Evolutionary conservation across 2,888 invertebrate species (phyloP).

Genomic region (Gonocerus acuteangulatus): DNA sequence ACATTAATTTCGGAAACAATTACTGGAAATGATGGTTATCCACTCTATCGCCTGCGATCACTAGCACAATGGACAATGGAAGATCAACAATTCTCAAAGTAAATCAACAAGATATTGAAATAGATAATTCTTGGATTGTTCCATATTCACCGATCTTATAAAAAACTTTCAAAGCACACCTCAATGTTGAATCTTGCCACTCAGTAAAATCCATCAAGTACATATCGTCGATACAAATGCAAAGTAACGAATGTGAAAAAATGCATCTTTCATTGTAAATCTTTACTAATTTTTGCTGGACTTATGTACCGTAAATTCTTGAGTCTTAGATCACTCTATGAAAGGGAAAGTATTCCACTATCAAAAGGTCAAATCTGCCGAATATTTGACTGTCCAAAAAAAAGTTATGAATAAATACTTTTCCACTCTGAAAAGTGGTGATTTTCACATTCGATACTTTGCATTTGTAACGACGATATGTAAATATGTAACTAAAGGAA

Average conservation of each 20-base stretch:
- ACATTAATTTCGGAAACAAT: conserved; percentile 36
- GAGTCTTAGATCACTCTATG: no score
- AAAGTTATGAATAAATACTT: no score
- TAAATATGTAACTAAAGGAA: conserved; percentile 40
- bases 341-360: conserved; percentile 41
- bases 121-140: conserved; percentile 37
- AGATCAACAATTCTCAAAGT: conserved; percentile 31
- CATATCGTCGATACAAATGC: no score
- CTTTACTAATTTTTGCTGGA: no score
- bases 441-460: no score
- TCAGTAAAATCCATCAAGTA: conserved; percentile 44
- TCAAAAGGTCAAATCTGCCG: no score
- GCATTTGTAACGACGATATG: no score
- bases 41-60: conserved; percentile 37
- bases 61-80: conserved; percentile 33
- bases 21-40: conserved; percentile 39
- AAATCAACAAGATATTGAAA: conserved; percentile 22
- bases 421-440: no score
- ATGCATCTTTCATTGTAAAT: no score
- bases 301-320: no score
- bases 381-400: no score
- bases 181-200: conserved; percentile 41
- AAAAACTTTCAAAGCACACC: conserved; percentile 39
- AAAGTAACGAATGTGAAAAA: no score
- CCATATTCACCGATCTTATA: conserved; percentile 35